Evolutionary conservation across 2,797 vertebrate genomes (phyloP).

Genomic region (Apogon hyalosoma): DNA sequence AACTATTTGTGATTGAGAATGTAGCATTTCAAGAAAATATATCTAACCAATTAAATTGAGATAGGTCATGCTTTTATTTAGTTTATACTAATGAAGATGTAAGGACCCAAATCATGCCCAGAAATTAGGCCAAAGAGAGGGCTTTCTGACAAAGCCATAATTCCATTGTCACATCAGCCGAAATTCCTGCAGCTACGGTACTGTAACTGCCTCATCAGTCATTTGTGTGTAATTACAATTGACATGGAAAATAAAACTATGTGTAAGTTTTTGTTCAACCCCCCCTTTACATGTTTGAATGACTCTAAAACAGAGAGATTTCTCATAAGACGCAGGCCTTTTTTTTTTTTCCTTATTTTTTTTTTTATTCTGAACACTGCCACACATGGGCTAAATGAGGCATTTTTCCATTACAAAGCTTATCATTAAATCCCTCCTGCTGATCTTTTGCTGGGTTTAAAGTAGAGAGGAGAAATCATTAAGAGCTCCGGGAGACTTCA

Average conservation of each 20-base stretch:
- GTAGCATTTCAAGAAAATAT: constrained; percentile 52
- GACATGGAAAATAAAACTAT: constrained; percentile 51
- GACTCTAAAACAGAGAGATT: constrained; percentile 62
- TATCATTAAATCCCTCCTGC: constrained; percentile 80
- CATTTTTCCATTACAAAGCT: constrained; percentile 87
- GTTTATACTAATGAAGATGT: constrained; percentile 37
- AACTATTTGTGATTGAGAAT: constrained; percentile 71
- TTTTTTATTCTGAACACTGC: constrained; percentile 72
- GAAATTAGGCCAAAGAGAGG: constrained; percentile 2
- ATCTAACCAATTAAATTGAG: constrained; percentile 68
- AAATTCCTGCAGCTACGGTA: constrained; percentile 35
- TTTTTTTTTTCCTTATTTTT: constrained; percentile 26
- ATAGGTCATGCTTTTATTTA: constrained; percentile 12
- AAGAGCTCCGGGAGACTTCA: constrained; percentile 76
- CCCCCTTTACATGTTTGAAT: constrained; percentile 68
- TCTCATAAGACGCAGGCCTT: constrained; percentile 70
- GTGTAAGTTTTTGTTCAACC: constrained; percentile 33
- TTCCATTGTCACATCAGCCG: neutral
- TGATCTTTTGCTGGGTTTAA: constrained; percentile 80
- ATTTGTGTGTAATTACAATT: constrained; percentile 54
- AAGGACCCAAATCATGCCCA: constrained; percentile 10
- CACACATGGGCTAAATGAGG: constrained; percentile 75
- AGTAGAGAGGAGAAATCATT: constrained; percentile 82
- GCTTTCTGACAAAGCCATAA: constrained; percentile 14
- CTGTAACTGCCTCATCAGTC: constrained; percentile 24